Conservation (phyloP, 2,888 invertebrate species). For the Drosophila sordidula region DNA sequence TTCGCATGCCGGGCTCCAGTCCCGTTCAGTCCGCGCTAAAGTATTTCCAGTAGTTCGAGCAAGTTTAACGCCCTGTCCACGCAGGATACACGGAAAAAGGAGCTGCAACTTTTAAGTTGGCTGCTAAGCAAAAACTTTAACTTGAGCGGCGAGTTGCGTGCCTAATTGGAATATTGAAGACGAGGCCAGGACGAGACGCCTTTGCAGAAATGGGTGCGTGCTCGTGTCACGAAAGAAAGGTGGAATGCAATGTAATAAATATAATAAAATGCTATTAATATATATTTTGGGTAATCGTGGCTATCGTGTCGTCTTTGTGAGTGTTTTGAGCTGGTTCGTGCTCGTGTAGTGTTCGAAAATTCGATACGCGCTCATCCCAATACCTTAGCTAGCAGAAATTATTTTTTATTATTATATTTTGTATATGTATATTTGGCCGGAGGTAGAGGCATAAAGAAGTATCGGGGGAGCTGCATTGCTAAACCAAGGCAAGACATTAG, state of each 20-base stretch:
- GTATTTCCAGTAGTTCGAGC: constrained; percentile 50
- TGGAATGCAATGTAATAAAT: too few relatives aligned
- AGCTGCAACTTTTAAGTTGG: constrained; percentile 29
- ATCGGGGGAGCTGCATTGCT: constrained; percentile 18
- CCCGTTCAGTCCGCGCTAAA: constrained; percentile 35
- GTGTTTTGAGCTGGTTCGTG: too few relatives aligned
- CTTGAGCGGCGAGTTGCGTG: constrained; percentile 27
- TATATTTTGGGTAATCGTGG: not conserved
- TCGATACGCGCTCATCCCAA: too few relatives aligned
- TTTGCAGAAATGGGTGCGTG: not conserved
- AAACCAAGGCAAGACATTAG: constrained; percentile 44
- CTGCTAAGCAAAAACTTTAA: constrained; percentile 31
- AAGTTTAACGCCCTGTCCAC: constrained; percentile 30
- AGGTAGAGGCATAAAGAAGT: constrained; percentile 5
- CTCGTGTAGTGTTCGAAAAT: too few relatives aligned
- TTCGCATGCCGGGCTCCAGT: constrained; percentile 54
- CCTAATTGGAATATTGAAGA: constrained; percentile 70
- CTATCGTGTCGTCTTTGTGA: too few relatives aligned
- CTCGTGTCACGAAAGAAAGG: not conserved
- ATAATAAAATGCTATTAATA: too few relatives aligned
- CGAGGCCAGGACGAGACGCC: not conserved
- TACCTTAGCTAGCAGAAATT: too few relatives aligned
- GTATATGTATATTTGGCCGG: too few relatives aligned
- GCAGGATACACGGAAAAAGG: constrained; percentile 5
- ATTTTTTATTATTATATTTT: too few relatives aligned